Conservation (phyloP, 1,140 invertebrate genomes). For the Macrobrachium nipponense region DNA sequence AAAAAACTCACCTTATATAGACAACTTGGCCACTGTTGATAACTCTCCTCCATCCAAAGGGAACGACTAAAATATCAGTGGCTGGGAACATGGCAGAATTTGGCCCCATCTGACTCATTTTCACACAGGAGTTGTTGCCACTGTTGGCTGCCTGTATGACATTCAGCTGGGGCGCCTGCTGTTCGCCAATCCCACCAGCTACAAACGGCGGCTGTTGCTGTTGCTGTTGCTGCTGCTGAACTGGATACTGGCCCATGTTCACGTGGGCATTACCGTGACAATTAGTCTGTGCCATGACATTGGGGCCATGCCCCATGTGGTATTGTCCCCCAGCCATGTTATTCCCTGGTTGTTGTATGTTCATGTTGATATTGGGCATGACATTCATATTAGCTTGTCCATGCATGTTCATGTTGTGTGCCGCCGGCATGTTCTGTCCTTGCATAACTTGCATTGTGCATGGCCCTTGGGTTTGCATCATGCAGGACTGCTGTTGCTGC, state of each 20-base stretch:
- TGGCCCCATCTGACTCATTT: constrained; percentile 22
- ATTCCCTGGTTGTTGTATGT: constrained; percentile 40
- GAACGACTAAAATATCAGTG: constrained; percentile 34
- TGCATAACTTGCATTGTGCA: constrained; percentile 53
- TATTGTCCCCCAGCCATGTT: constrained; percentile 51
- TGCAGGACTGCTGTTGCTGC: constrained; percentile 16
- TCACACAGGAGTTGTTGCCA: constrained; percentile 46
- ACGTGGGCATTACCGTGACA: constrained; percentile 36
- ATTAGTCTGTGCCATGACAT: constrained; percentile 45
- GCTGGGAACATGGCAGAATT: constrained; percentile 48
- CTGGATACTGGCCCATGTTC: constrained; percentile 25
- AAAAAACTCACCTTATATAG: constrained; percentile 49
- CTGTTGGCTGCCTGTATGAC: constrained; percentile 6
- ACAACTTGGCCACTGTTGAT: constrained; percentile 46
- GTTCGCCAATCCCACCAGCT: constrained; percentile 23
- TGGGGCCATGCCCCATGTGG: constrained; percentile 39
- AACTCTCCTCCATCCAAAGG: constrained; percentile 52
- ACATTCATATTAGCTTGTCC: too few relatives aligned
- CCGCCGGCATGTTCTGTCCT: constrained; percentile 43
- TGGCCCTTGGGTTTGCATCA: constrained; percentile 54
- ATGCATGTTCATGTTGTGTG: constrained; percentile 40
- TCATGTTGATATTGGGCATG: too few relatives aligned
- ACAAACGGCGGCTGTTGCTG: constrained; percentile 32
- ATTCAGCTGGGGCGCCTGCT: constrained; percentile 27
- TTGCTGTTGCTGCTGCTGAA: constrained; percentile 34